phyloP scores from a whole-genome alignment of 2,113 vertebrate species.

The Eidolon helvum region DNA sequence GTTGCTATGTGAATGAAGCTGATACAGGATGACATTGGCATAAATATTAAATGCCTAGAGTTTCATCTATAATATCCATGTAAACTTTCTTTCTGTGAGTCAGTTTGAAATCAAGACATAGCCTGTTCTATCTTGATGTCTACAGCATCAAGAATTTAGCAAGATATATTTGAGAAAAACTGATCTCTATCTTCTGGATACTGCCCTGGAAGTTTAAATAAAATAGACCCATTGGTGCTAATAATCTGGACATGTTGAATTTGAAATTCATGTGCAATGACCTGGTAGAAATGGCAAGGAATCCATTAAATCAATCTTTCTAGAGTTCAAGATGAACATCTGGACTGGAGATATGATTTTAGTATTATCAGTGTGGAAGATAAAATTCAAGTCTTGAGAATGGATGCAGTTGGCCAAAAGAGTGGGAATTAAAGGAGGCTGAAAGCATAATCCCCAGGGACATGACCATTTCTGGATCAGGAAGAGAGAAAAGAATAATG shows the following conservation, averaged over 20 bases:
- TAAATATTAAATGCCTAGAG: neutral
- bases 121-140: neutral
- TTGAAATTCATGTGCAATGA: neutral
- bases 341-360: neutral
- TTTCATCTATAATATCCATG: neutral
- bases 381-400: neutral
- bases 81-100: neutral
- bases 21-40: neutral
- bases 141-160: neutral
- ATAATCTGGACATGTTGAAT: neutral
- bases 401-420: neutral
- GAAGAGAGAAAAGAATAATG: neutral
- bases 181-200: neutral
- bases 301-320: neutral
- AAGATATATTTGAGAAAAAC: neutral
- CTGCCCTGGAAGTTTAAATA: neutral
- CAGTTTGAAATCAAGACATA: neutral
- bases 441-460: neutral
- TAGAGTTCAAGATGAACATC: neutral
- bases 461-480: neutral
- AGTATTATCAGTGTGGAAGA: neutral
- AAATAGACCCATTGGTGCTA: neutral
- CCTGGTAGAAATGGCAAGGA: neutral
- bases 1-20: neutral
- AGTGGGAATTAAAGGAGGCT: neutral